phyloP scores from a whole-genome alignment of 2,797 vertebrate species.

The Megaceryle alcyon region DNA sequence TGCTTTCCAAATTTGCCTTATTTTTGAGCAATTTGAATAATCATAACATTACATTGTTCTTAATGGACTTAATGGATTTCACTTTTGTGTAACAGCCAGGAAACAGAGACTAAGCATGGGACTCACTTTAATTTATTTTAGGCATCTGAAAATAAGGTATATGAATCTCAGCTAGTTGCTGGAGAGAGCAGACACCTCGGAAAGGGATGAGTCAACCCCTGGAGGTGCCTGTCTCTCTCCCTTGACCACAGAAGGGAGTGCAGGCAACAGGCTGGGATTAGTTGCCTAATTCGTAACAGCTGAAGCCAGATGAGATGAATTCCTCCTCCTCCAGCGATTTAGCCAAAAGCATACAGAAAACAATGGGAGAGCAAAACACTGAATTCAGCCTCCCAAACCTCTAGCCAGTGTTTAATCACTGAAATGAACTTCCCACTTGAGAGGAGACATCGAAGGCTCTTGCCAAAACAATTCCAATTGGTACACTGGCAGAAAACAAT shows the following conservation, averaged over 20 bases:
- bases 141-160: not conserved
- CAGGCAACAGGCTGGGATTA: not conserved
- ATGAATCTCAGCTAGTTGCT: not conserved
- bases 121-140: not conserved
- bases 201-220: not conserved
- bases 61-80: not conserved
- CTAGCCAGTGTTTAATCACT: not conserved
- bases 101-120: not conserved
- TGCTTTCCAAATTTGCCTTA: not conserved
- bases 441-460: not conserved
- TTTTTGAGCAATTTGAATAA: not conserved
- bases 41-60: not conserved
- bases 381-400: not conserved
- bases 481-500: not conserved
- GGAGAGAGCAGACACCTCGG: not conserved
- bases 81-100: not conserved
- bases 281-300: not conserved
- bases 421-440: not conserved
- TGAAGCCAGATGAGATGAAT: not conserved
- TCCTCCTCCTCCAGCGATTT: not conserved
- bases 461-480: not conserved
- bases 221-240: not conserved
- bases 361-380: not conserved
- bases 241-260: not conserved
- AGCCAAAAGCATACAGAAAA: slow-evolving; percentile 30